Evolutionary conservation across 1,140 invertebrate genomes (phyloP).

Genomic region (Neodiprion pinetum): DNA sequence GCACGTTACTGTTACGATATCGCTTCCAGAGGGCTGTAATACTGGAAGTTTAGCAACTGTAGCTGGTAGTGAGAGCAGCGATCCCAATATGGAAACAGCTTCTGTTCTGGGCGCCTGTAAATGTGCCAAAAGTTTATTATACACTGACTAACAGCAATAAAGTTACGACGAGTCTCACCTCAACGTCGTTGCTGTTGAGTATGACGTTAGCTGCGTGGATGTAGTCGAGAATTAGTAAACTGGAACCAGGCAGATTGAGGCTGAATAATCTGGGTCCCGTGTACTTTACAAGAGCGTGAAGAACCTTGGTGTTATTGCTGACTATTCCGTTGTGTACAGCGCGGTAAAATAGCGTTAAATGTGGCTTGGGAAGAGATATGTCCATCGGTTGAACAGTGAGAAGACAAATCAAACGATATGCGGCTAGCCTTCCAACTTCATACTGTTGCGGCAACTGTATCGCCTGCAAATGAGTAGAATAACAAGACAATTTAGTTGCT

Average conservation of each 20-base stretch:
- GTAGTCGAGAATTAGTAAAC: constrained; percentile 87
- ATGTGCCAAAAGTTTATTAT: constrained; percentile 5
- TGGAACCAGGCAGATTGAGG: constrained; percentile 85
- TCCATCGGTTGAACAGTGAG: constrained; percentile 67
- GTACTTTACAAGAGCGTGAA: constrained; percentile 72
- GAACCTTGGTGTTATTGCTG: constrained; percentile 57
- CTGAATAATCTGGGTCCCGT: constrained; percentile 88
- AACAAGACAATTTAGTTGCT: constrained; percentile 14
- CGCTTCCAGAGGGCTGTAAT: constrained; percentile 76
- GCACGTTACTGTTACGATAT: constrained; percentile 74
- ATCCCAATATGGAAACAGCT: constrained; percentile 90
- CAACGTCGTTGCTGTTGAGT: constrained; percentile 80
- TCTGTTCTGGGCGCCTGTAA: constrained; percentile 83
- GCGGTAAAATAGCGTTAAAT: constrained; percentile 88
- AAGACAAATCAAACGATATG: constrained; percentile 75
- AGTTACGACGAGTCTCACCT: constrained; percentile 56
- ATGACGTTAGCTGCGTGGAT: constrained; percentile 89
- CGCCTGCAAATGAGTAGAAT: constrained; percentile 58
- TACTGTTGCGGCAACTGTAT: constrained; percentile 67
- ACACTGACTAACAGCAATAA: constrained; percentile 1
- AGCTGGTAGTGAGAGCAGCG: constrained; percentile 82
- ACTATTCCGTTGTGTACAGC: constrained; percentile 80
- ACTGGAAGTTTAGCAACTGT: constrained; percentile 79
- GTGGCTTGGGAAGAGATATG: constrained; percentile 68
- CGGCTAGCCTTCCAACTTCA: constrained; percentile 72